A percentile compares a stretch with the other conserved stretches of the same genome.
phyloP scores from a whole-genome alignment of 2,113 vertebrate species.

The Entelurus aequoreus region DNA sequence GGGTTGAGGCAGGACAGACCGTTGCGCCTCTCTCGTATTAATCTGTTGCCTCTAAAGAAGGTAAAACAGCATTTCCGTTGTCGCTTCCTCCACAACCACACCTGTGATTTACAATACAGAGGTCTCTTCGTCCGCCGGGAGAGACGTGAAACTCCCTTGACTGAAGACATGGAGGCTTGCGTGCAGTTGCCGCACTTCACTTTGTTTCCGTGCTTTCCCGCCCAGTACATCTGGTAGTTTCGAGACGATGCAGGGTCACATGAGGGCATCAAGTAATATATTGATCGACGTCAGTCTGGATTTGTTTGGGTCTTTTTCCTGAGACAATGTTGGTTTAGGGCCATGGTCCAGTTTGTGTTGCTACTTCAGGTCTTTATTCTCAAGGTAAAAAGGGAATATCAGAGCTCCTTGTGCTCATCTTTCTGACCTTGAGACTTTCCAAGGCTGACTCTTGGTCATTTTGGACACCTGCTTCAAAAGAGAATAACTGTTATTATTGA shows the following conservation, averaged over 20 bases:
- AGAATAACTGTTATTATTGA: neutral
- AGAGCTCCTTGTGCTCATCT: neutral
- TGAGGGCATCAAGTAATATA: neutral
- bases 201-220: slow-evolving; percentile 12
- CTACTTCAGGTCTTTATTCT: neutral
- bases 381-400: neutral
- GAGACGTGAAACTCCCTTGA: slow-evolving; percentile 39
- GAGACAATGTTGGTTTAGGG: neutral
- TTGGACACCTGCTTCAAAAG: slow-evolving; percentile 9
- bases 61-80: slow-evolving; percentile 23
- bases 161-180: slow-evolving; percentile 14
- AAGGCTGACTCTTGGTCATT: neutral
- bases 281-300: neutral
- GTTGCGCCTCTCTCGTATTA: neutral
- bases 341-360: neutral
- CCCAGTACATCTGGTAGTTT: slow-evolving; percentile 19
- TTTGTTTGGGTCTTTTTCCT: neutral
- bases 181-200: slow-evolving; percentile 10
- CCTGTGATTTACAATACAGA: slow-evolving; percentile 37
- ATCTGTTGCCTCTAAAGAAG: slow-evolving; percentile 17
- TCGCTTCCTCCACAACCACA: slow-evolving; percentile 57
- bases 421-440: neutral
- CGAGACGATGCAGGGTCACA: slow-evolving; percentile 2
- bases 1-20: neutral
- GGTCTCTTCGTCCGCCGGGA: slow-evolving; percentile 41